Conservation (phyloP, 2,113 vertebrate genomes). For the Ammospiza nelsoni region DNA sequence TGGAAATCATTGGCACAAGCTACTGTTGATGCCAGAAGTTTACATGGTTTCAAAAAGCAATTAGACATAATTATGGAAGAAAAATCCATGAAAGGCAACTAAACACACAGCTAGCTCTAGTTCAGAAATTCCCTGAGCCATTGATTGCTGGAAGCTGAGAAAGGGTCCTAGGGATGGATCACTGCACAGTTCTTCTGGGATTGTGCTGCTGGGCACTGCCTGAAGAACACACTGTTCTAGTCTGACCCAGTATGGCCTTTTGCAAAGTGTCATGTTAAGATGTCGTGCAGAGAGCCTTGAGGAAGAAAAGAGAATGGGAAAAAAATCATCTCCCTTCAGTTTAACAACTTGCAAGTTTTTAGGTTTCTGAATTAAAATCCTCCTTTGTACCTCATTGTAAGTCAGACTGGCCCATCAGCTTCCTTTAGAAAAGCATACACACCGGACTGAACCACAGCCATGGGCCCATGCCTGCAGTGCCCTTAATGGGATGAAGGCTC, state of each 20-base stretch:
- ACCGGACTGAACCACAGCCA: background rate
- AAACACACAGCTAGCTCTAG: conserved; percentile 1
- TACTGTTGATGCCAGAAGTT: conserved; percentile 9
- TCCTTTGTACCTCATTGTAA: background rate
- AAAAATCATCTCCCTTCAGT: background rate
- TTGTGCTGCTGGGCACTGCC: background rate
- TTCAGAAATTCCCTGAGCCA: background rate
- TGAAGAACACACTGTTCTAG: background rate
- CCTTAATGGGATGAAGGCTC: background rate
- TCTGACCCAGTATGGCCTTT: background rate
- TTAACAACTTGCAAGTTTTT: background rate
- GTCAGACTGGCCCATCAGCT: background rate
- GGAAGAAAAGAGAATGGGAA: background rate
- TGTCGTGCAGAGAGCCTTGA: background rate
- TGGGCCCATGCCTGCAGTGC: rapidly evolving
- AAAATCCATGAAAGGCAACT: background rate
- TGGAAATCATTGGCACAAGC: conserved; percentile 24
- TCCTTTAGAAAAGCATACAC: background rate
- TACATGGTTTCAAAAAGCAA: conserved; percentile 35
- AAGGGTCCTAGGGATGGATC: background rate
- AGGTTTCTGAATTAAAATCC: background rate
- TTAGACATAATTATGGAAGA: conserved; percentile 21
- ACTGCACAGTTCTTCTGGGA: background rate
- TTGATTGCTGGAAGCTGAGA: conserved; percentile 3
- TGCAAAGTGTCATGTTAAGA: background rate